Conservation (phyloP, 2,113 vertebrate species). For the Baryphthengus martii region DNA sequence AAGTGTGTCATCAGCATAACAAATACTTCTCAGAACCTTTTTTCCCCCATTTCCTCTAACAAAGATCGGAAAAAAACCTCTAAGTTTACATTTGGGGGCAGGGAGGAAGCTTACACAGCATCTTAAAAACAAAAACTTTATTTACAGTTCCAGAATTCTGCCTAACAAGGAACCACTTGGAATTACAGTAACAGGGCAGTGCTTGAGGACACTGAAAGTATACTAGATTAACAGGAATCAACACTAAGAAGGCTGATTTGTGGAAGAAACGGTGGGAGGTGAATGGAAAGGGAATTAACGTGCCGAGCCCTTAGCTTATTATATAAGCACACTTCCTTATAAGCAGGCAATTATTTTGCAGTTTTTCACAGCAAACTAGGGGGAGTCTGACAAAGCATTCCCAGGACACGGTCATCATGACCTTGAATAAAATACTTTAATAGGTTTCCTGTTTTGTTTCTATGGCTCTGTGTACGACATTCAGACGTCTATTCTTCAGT, state of each 20-base stretch:
- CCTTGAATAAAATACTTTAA: not conserved
- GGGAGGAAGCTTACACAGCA: not conserved
- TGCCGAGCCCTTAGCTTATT: not conserved
- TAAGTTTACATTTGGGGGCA: not conserved
- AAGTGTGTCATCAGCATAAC: not conserved
- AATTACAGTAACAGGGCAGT: not conserved
- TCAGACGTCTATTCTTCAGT: not conserved
- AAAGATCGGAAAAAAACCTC: not conserved
- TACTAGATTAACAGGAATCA: not conserved
- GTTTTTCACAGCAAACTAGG: not conserved
- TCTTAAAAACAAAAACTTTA: not conserved
- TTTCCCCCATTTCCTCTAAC: fast-evolving
- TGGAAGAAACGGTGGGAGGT: not conserved
- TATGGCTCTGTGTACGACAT: not conserved
- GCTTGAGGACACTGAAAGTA: not conserved
- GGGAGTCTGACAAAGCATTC: not conserved
- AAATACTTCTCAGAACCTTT: not conserved
- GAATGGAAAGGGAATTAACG: not conserved
- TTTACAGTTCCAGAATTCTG: not conserved
- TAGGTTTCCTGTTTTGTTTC: not conserved
- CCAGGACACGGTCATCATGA: not conserved
- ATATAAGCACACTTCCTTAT: not conserved
- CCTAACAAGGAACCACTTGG: not conserved
- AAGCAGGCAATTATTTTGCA: not conserved
- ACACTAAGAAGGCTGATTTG: not conserved